Evolutionary conservation across 2,888 invertebrate species (phyloP).

Genomic region (Cerastis rubricosa): DNA sequence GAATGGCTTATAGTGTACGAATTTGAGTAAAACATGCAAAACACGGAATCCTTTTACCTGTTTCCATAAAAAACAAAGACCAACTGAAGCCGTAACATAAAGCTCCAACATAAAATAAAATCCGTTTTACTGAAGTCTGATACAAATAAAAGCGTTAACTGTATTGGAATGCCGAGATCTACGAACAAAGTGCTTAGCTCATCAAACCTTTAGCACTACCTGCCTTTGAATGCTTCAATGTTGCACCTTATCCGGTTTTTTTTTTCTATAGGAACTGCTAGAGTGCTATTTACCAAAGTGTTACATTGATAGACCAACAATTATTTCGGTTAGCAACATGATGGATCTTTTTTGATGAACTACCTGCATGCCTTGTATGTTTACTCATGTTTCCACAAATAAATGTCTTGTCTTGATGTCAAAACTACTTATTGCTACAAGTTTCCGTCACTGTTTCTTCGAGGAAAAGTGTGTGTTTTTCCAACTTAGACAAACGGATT

Average conservation of each 20-base stretch:
- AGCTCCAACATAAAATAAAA: constrained; percentile 40
- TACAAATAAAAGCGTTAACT: constrained; percentile 53
- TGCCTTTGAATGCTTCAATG: constrained; percentile 51
- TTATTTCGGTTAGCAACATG: too few species aligned
- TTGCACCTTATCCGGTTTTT: constrained; percentile 31
- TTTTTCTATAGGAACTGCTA: constrained; percentile 34
- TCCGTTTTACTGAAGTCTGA: constrained; percentile 34
- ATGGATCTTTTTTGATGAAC: too few species aligned
- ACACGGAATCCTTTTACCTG: not conserved
- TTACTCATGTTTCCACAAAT: too few species aligned
- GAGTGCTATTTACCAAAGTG: not conserved
- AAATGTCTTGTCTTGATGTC: too few species aligned
- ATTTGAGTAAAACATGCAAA: not conserved
- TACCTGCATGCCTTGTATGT: too few species aligned
- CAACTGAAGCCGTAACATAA: constrained; percentile 22
- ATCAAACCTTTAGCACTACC: constrained; percentile 42
- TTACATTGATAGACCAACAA: not conserved
- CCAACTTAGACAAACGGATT: not conserved
- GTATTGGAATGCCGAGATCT: constrained; percentile 44
- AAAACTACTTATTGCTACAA: not conserved
- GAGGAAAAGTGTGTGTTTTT: not conserved
- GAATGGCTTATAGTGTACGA: too few species aligned
- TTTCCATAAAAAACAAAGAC: constrained; percentile 13
- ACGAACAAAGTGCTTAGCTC: constrained; percentile 48
- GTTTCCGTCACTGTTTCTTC: not conserved